Conservation (phyloP, 2,888 invertebrate species). For the Cryptus viduatorius region DNA sequence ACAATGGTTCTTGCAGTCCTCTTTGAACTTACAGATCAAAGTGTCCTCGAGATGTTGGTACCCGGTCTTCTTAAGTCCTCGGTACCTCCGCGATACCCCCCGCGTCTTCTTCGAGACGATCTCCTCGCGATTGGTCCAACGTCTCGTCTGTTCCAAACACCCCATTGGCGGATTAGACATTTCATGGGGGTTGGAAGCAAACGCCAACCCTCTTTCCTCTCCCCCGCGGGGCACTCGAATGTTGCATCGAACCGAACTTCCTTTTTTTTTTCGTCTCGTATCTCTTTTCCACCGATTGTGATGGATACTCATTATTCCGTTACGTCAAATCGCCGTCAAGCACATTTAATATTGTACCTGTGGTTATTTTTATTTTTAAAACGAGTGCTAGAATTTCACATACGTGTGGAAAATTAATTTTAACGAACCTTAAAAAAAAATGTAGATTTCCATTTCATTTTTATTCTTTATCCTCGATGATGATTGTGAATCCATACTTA, state of each 20-base stretch:
- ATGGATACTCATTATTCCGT: constrained; percentile 74
- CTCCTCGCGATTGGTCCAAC: constrained; percentile 79
- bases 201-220: constrained; percentile 40
- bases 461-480: too few relatives aligned
- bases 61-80: constrained; percentile 81
- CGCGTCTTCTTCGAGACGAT: constrained; percentile 74
- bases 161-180: constrained; percentile 79
- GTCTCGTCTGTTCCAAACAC: constrained; percentile 59
- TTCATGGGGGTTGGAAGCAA: constrained; percentile 73
- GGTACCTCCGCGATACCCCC: constrained; percentile 75
- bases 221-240: constrained; percentile 50
- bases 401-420: too few relatives aligned
- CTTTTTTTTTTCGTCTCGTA: constrained; percentile 22
- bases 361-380: too few relatives aligned
- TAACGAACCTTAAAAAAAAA: too few relatives aligned
- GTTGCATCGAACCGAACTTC: constrained; percentile 52
- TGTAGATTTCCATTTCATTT: too few relatives aligned
- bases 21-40: constrained; percentile 70
- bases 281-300: constrained; percentile 2
- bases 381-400: too few relatives aligned
- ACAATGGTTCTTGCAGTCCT: constrained; percentile 6
- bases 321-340: constrained; percentile 75
- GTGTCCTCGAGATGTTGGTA: constrained; percentile 75
- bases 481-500: too few relatives aligned
- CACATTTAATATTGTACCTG: too few relatives aligned